Conservation (phyloP, 2,797 vertebrate species). For the Geotrypetes seraphini region DNA sequence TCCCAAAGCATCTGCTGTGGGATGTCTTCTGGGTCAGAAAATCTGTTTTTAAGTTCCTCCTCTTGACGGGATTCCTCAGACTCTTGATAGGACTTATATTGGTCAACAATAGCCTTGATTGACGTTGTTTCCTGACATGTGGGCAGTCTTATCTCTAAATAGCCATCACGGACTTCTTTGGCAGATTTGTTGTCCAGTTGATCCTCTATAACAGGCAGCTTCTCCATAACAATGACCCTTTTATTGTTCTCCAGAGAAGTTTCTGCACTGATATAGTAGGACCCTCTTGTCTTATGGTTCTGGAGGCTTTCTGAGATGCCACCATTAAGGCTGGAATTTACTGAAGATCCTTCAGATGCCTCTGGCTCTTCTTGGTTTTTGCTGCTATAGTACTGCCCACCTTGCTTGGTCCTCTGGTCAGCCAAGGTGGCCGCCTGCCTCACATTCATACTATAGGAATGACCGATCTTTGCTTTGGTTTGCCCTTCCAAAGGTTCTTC, state of each 20-base stretch:
- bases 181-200: background rate
- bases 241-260: slow-evolving; percentile 40
- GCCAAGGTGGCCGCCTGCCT: slow-evolving; percentile 11
- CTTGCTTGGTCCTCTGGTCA: slow-evolving; percentile 1
- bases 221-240: slow-evolving; percentile 64
- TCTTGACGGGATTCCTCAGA: slow-evolving; percentile 49
- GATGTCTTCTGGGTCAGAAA: background rate
- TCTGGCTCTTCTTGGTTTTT: background rate
- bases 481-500: background rate
- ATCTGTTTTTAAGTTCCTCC: slow-evolving; percentile 1
- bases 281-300: background rate
- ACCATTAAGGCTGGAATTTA: slow-evolving; percentile 26
- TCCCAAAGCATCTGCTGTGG: slow-evolving; percentile 12
- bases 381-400: too few relatives aligned
- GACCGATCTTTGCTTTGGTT: slow-evolving; percentile 21
- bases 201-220: slow-evolving; percentile 7
- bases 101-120: slow-evolving; percentile 58
- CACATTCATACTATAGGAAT: slow-evolving; percentile 15
- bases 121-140: slow-evolving; percentile 68
- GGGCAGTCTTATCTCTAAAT: slow-evolving; percentile 67
- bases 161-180: slow-evolving; percentile 13
- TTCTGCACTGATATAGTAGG: slow-evolving; percentile 39
- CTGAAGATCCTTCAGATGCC: slow-evolving; percentile 24
- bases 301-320: slow-evolving; percentile 12
- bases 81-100: slow-evolving; percentile 63